Evolutionary conservation across 2,797 vertebrate genomes (phyloP).

Genomic region (Poeciliopsis infans): DNA sequence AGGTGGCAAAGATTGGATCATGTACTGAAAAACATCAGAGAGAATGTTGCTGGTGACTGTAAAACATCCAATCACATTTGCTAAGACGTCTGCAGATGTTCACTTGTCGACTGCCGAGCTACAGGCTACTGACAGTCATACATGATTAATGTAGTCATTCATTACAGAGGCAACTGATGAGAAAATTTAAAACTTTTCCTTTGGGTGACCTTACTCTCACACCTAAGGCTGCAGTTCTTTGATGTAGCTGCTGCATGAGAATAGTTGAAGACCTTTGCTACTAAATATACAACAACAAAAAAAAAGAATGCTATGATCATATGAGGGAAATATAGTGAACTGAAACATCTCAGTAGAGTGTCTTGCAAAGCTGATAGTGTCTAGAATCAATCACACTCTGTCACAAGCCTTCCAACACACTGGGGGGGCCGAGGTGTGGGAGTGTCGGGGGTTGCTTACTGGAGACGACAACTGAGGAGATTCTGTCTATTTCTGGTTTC

Average conservation of each 20-base stretch:
- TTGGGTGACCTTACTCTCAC: slow-evolving; percentile 51
- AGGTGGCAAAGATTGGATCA: slow-evolving; percentile 31
- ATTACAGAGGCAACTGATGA: slow-evolving; percentile 55
- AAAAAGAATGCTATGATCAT: slow-evolving; percentile 4
- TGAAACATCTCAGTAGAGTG: slow-evolving; percentile 4
- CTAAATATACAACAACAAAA: background rate
- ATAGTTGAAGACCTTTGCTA: background rate
- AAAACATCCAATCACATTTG: slow-evolving; percentile 34
- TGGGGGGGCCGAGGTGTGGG: slow-evolving; percentile 7
- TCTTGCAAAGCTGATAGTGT: background rate
- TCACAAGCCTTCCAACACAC: slow-evolving; percentile 18
- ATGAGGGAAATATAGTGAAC: background rate
- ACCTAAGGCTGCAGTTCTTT: slow-evolving; percentile 50
- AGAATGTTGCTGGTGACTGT: slow-evolving; percentile 25
- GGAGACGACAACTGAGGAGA: slow-evolving; percentile 68
- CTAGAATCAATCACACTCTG: slow-evolving; percentile 7
- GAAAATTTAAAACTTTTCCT: slow-evolving; percentile 29
- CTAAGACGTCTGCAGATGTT: slow-evolving; percentile 39
- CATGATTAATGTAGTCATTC: slow-evolving; percentile 48
- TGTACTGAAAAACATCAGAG: slow-evolving; percentile 41
- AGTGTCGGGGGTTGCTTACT: slow-evolving; percentile 25
- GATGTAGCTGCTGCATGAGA: slow-evolving; percentile 6
- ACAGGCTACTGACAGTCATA: slow-evolving; percentile 42
- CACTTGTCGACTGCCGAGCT: slow-evolving; percentile 41
- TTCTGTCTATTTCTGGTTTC: slow-evolving; percentile 64